phyloP scores from a whole-genome alignment of 2,113 vertebrate genomes.

The pig (Sus scrofa) region T2T-Sscrofa CM000819.6:82431501-82432000 shows the following conservation, averaged over 20 bases:
- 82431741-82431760: background rate
- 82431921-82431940: background rate
- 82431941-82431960: background rate
- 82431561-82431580: no score
- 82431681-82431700: background rate
- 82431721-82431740: background rate
- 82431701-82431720: background rate
- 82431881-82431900: background rate
- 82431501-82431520: no score
- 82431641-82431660: constrained; percentile 19
- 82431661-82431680: background rate
- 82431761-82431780: background rate
- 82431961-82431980: background rate
- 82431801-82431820: background rate
- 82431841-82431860: background rate
- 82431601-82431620: background rate
- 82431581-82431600: no score
- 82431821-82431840: background rate
- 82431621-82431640: background rate
- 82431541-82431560: no score
- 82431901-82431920: fast-evolving
- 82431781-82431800: background rate
- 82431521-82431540: no score
- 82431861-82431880: background rate
- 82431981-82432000: background rate